phyloP scores from a whole-genome alignment of 2,888 invertebrate species.

The Polydrusus pterygomalis region DNA sequence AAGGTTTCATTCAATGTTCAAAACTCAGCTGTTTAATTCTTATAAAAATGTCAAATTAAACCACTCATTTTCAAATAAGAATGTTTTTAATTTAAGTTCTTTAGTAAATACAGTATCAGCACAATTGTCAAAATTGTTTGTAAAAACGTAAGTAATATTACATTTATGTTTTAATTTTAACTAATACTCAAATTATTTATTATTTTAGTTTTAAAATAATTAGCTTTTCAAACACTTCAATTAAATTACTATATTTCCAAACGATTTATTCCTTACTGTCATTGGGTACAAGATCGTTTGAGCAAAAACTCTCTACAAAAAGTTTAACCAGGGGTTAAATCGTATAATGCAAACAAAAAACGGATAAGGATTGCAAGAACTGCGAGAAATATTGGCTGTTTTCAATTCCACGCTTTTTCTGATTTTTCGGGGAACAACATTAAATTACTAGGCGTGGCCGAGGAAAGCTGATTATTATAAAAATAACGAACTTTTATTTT shows the following conservation, averaged over 20 bases:
- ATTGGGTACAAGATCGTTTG: conserved; percentile 19
- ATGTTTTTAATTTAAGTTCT: no score
- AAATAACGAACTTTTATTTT: conserved; percentile 33
- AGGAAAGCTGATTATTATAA: conserved; percentile 24
- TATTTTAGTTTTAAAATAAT: not conserved
- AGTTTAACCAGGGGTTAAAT: conserved; percentile 31
- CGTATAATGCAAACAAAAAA: conserved; percentile 38
- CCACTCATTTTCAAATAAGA: no score
- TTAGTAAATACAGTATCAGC: no score
- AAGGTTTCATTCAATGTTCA: no score
- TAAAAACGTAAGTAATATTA: not conserved
- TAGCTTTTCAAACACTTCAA: not conserved
- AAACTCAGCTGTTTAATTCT: no score
- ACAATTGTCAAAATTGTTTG: no score
- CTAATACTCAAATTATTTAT: not conserved
- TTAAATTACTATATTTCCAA: conserved; percentile 13
- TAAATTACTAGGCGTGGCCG: conserved; percentile 44
- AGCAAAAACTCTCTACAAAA: conserved; percentile 28
- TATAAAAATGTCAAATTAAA: no score
- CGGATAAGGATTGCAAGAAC: conserved; percentile 35
- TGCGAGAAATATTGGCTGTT: conserved; percentile 45
- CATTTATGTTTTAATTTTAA: not conserved
- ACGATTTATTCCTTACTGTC: conserved; percentile 25
- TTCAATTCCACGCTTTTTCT: conserved; percentile 43
- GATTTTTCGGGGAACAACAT: conserved; percentile 44